Base-by-base conservation (phyloP, 2,888 invertebrate species). In the Polymixis flavicincta region DNA sequence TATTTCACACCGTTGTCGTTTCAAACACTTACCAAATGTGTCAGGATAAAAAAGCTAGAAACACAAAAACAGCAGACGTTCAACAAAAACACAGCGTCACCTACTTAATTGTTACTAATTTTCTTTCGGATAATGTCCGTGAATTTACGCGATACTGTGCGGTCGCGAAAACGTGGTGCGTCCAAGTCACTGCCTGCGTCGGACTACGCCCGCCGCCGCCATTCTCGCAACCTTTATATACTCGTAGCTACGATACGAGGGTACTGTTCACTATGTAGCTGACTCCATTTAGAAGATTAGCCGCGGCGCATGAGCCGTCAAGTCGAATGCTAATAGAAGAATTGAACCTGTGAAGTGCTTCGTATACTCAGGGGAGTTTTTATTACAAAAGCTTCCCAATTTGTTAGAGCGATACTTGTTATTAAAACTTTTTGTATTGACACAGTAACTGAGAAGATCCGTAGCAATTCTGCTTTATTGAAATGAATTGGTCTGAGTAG, bases 191-290 rank as follows among this genome's bases (percentile, higher is more conserved):
- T 82, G 93, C 74, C 89, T 86, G 84, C 75, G 84, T 89, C 88
- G 87, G 91, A 94, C 94, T 95, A 94, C 94, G 92, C 92, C 92
- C 93, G 93, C 90, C 91, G 90, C 92, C 89, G 91, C 89, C 88
- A 82, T 87, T 88, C 91, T 90, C 89, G 86, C 88, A 84, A 88
- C 87, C 92, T 94, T 95, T 95, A 94, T 95, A 95, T 95, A 94
- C 92, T 60, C 74, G 67, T 37, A 68, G 60, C 87, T 85, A 87
- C 85, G 82, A 80, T 87, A 89, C 84, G 88, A 90, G 88, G 88
- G 89, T 89, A 89, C 88, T 88, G 85, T 90, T 87, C 89, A 88
- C 89, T 91, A 88, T 67, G 75, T 91, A 90, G 89, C 85, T 76
- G 83, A 89, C 87, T 93, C 92, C 92, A 93, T 92, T 93, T 92